phyloP scores from a whole-genome alignment of 1,140 invertebrate species.

The Panagrolaimus sp. region DNA sequence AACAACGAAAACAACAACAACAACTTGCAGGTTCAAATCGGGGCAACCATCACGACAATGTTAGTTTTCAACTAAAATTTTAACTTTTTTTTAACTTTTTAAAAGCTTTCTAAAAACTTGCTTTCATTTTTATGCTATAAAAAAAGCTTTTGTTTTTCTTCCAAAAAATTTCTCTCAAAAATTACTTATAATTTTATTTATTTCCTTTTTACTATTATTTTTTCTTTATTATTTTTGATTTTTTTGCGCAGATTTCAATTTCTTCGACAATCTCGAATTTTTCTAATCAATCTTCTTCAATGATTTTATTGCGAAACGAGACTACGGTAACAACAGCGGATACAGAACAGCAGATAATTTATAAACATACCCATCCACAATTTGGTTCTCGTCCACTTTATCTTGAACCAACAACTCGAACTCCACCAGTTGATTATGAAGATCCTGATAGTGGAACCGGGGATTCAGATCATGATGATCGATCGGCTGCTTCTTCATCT shows the following conservation, averaged over 20 bases:
- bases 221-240: conserved; percentile 14
- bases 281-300: conserved; percentile 10
- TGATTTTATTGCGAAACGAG: too few relatives aligned
- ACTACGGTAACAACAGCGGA: too few relatives aligned
- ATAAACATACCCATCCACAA: conserved; percentile 8
- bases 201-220: conserved; percentile 1
- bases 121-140: too few relatives aligned
- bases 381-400: conserved; percentile 23
- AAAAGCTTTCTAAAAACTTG: conserved; percentile 2
- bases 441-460: conserved; percentile 51
- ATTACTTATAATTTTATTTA: background rate
- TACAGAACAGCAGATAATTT: background rate
- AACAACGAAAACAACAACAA: background rate
- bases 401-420: conserved; percentile 30
- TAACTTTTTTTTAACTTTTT: conserved; percentile 3
- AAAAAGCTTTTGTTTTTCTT: conserved; percentile 10
- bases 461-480: conserved; percentile 47
- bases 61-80: background rate
- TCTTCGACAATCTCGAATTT: conserved; percentile 38
- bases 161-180: conserved; percentile 8
- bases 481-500: background rate
- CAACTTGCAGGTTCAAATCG: too few relatives aligned
- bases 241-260: conserved; percentile 45
- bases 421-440: conserved; percentile 56
- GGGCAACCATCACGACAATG: background rate